Conservation (phyloP, 2,797 vertebrate species). For the Erithacus rubecula region DNA sequence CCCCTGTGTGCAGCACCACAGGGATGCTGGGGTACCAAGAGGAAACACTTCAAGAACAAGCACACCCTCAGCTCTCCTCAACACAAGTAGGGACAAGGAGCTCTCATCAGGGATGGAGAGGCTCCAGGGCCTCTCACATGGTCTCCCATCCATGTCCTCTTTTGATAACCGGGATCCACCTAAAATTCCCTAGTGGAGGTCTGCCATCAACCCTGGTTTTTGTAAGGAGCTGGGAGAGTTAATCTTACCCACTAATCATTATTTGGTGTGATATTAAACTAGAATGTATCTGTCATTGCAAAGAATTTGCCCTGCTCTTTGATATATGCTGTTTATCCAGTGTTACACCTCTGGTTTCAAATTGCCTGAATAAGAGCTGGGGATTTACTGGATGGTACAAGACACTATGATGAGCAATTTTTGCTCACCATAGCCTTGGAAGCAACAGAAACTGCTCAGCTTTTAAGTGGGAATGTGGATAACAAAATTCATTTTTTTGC, state of each 20-base stretch:
- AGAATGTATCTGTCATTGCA: background rate
- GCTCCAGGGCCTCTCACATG: background rate
- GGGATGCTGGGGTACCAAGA: background rate
- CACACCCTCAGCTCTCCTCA: background rate
- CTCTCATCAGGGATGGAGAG: background rate
- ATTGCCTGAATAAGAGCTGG: background rate
- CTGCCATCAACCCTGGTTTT: background rate
- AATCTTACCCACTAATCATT: background rate
- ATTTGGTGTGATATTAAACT: background rate
- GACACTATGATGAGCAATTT: background rate
- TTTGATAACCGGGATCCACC: background rate
- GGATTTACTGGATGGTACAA: background rate
- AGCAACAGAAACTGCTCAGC: background rate
- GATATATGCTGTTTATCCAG: background rate
- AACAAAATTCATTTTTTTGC: background rate
- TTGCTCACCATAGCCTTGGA: background rate
- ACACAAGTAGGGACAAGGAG: background rate
- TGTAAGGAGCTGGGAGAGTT: background rate
- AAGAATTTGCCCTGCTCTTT: background rate
- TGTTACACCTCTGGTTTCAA: background rate
- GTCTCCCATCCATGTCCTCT: background rate
- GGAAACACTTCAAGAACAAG: background rate
- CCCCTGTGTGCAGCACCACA: background rate
- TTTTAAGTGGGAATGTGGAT: background rate
- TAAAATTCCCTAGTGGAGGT: background rate